Evolutionary conservation across 2,113 vertebrate species (phyloP), one percentile per base, ranked within the genome.

Genomic region (Lepisosteus osseus): DNA sequence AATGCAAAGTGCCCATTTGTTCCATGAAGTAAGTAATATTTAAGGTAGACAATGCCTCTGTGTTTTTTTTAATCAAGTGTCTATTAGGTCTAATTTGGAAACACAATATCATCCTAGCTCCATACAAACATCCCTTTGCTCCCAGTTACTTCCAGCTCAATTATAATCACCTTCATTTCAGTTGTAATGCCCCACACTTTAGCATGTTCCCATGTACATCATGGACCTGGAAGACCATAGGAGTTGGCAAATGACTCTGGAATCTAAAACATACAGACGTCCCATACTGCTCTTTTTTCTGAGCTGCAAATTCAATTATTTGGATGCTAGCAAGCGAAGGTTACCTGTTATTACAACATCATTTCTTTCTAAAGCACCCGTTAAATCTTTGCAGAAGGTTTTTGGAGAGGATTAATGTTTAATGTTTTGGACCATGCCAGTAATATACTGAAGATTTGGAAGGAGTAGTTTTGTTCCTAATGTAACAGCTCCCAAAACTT

Each of bases 281-380:
- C 61, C 51, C 72, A 69, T 73, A 68, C 17, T 64, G 4, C 15
- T 61, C 65, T 61, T 47, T 54, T 56, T 69, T 54, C 45, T 69
- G 61, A 69, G 59, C 66, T 74, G 67, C 9, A 45, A 61, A 69
- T 74, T 56, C 47, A 44, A 56, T 74, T 74, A 68, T 57, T 69
- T 62, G 44, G 72, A 56, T 45, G 45, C 17, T 68, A 51, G 15
- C 9, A 6, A 61, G 72, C 41, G 29, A 68, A 3, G 29, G 29
- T 64, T 68, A 56, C 61, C 40, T 62, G 41, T 64, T 56, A 44
- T 64, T 69, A 69, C 3, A 43, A 13, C 6, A 12, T 43, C 14
- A 29, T 29, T 29, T 29, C 29, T 29, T 29, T 29, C 45, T 63
- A 61, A 40, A 42, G 57, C 59, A 54, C 8, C 42, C 9, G 54